A percentile compares a stretch with the other conserved stretches of the same genome.
These are phyloP conservation scores for Dasysyrphus albostriatus DNA, from an alignment of 2,888 invertebrate genomes.

Conservation along the genomic window DNA sequence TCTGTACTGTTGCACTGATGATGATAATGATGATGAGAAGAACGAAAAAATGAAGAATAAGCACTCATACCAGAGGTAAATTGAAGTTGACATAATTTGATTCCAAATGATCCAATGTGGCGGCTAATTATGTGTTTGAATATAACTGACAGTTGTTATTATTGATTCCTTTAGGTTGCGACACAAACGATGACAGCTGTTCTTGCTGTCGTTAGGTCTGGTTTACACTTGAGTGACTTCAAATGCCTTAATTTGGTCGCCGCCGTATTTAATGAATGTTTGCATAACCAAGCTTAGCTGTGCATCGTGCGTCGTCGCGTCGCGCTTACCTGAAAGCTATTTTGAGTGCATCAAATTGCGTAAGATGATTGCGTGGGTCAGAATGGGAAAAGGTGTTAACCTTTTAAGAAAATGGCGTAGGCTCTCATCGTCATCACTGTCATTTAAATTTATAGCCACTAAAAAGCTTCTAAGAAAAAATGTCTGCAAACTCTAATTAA, in stretches of 20 bases:
- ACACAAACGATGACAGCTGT: constrained; percentile 34
- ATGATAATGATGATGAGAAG: background rate
- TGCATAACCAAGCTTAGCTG: constrained; percentile 45
- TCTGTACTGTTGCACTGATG: constrained; percentile 33
- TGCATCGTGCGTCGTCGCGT: background rate
- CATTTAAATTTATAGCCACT: constrained; percentile 22
- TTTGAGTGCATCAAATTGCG: constrained; percentile 38
- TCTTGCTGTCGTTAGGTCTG: constrained; percentile 10
- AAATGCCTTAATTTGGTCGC: constrained; percentile 42
- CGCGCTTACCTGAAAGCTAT: background rate
- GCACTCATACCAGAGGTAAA: constrained; percentile 41
- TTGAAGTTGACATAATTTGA: constrained; percentile 64
- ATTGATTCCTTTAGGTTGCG: constrained; percentile 38
- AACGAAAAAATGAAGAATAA: constrained; percentile 25
- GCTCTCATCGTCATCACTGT: constrained; percentile 8
- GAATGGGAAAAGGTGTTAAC: constrained; percentile 37
- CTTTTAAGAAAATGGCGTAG: constrained; percentile 30
- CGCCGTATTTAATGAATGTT: constrained; percentile 10
- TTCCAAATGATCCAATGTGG: constrained; percentile 23
- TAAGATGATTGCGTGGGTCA: constrained; percentile 17
- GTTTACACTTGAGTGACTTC: constrained; percentile 16
- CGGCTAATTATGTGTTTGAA: constrained; percentile 53
- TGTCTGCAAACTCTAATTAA: constrained; percentile 35
- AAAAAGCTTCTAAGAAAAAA: constrained; percentile 23
- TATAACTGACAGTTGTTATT: constrained; percentile 42